Evolutionary conservation across 2,888 invertebrate species (phyloP), one percentile per base, ranked within the genome.

Genomic region (Dolichomitus sp.): DNA sequence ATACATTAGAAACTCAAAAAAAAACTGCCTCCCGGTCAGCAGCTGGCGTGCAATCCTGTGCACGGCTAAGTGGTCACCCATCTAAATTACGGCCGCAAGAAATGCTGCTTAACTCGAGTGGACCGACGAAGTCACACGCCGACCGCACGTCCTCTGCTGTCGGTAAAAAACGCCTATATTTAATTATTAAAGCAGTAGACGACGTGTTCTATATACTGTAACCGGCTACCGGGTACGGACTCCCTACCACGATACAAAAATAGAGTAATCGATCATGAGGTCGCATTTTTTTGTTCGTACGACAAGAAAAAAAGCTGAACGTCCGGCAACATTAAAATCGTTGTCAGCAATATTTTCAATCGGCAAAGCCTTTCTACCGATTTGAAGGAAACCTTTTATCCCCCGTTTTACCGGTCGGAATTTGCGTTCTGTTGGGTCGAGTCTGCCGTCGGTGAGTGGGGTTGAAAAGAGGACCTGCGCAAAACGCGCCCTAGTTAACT

Each of bases 391-490:
- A 72, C 65, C 45, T 76, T 80, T 61, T 63, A 76, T 72, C 52
- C 45, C n/a, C 7, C 68, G 76, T 23, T 79, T 61, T 48, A 50
- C 33, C 66, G 68, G 27, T 48, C 27, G 59, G 73, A 70, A 66
- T 82, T 72, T 59, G 4, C 68, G 57, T 70, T 33, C 30, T 37
- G 45, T 50, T 17, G 19, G 33, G n/a, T 57, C 57, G 50, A 11
- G 27, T 37, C 59, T 2, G 27, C 4, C 50, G 27, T 50, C 30
- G 42, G 27, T 27, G 50, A 52, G 59, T 52, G 74, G 81, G 80
- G 69, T 69, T 59, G 76, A 54, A 45, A 73, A 57, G 69, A 69
- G 77, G 63, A 76, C 80, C 30, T 83, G 83, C 83, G 83, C 83
- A 80, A 63, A 80, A 30, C 81, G 57, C 11, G 42, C 42, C 61